These are phyloP conservation scores for Zosterops pallidus DNA, from an alignment of 2,113 vertebrate species.

Conservation along the genomic window DNA sequence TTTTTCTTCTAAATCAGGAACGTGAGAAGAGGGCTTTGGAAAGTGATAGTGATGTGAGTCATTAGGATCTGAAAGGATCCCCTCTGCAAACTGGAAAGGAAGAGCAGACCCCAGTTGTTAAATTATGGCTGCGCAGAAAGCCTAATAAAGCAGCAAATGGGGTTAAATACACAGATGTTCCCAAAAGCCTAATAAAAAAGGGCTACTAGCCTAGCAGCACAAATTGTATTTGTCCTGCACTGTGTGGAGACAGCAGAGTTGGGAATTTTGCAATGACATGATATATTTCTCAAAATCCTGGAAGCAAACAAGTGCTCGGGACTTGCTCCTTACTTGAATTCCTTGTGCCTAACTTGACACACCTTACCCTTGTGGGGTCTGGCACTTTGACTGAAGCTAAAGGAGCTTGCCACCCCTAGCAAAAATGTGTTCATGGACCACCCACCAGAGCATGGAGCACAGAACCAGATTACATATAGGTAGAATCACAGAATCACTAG, in stretches of 20 bases:
- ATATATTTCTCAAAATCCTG: not conserved
- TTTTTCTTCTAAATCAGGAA: conserved; percentile 1
- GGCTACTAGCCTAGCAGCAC: not conserved
- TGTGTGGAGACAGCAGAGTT: not conserved
- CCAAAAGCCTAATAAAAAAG: not conserved
- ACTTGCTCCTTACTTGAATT: not conserved
- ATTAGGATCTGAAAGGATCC: not conserved
- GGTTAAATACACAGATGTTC: not conserved
- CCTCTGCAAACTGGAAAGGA: not conserved
- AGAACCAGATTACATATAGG: not conserved
- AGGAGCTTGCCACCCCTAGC: not conserved
- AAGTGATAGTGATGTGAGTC: not conserved
- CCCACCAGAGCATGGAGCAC: not conserved
- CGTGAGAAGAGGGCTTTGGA: not conserved
- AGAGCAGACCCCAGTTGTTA: not conserved
- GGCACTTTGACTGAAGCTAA: not conserved
- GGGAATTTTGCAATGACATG: not conserved
- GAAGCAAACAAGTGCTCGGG: not conserved
- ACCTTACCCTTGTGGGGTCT: not conserved
- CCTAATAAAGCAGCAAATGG: not conserved
- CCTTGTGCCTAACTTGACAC: not conserved
- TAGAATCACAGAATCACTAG: not conserved
- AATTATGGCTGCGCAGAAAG: not conserved
- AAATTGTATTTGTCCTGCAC: not conserved
- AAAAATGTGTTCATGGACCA: not conserved